Conservation (phyloP, 37 sponge, comb jelly and placozoan genomes). For the Oopsacas minuta region DNA sequence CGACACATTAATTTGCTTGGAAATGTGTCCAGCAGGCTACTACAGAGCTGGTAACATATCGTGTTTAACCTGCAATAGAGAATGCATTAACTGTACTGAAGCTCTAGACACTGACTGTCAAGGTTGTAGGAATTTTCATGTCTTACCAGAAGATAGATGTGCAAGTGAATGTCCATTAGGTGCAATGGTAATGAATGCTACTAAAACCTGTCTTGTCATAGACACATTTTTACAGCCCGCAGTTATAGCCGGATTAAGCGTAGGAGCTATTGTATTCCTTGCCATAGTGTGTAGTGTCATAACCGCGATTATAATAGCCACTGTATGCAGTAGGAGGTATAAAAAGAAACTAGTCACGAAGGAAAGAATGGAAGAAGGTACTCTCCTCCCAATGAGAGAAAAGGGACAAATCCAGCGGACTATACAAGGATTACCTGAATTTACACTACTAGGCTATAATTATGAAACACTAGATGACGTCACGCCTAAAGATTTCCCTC, state of each 20-base stretch:
- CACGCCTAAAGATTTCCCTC: background rate
- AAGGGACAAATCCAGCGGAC: background rate
- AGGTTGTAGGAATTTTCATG: background rate
- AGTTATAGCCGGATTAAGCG: background rate
- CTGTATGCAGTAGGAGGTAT: background rate
- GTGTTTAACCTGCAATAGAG: background rate
- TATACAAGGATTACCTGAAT: background rate
- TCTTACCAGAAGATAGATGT: background rate
- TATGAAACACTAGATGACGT: background rate
- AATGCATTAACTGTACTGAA: background rate
- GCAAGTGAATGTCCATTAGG: background rate
- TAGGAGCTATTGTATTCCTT: background rate
- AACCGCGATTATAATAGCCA: background rate
- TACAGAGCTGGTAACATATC: background rate
- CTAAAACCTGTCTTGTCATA: background rate
- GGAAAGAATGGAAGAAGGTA: background rate
- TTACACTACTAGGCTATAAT: background rate
- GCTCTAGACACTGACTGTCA: background rate
- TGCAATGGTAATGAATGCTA: background rate
- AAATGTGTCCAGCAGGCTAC: background rate
- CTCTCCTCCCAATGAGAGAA: background rate
- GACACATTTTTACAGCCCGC: background rate
- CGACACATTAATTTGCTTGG: background rate
- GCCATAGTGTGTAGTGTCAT: background rate
- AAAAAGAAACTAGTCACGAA: background rate